A percentile compares a stretch with the other conserved stretches of the same genome.
phyloP scores from a whole-genome alignment of 2,113 vertebrate genomes.

The Pimephales promelas region DNA sequence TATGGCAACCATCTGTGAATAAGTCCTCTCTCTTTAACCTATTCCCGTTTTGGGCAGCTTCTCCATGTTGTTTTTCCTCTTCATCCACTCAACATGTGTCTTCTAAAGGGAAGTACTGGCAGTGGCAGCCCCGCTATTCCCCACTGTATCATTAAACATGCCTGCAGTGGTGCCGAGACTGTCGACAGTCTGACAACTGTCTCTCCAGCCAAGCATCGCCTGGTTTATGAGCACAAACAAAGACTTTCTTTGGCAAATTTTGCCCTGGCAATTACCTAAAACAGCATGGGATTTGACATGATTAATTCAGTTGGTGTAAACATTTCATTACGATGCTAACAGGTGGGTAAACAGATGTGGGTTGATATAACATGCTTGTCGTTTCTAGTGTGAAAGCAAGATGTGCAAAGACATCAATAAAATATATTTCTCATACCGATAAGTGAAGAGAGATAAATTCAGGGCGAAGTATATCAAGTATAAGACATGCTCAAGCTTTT shows the following conservation, averaged over 20 bases:
- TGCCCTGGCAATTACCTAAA: conserved; percentile 50
- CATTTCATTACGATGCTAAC: conserved; percentile 52
- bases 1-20: conserved; percentile 50
- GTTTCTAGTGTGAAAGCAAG: conserved; percentile 1
- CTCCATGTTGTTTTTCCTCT: conserved; percentile 11
- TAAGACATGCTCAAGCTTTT: neutral
- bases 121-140: conserved; percentile 33
- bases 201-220: conserved; percentile 49
- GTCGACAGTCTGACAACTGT: conserved; percentile 44
- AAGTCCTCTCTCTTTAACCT: conserved; percentile 48
- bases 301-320: conserved; percentile 55
- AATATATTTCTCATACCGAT: neutral
- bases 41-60: neutral
- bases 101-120: conserved; percentile 32
- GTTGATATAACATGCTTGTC: conserved; percentile 21
- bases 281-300: conserved; percentile 53
- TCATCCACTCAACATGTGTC: conserved; percentile 41
- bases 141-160: conserved; percentile 53
- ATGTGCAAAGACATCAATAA: neutral
- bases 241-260: conserved; percentile 35
- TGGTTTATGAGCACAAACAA: conserved; percentile 43
- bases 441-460: neutral
- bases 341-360: conserved; percentile 51
- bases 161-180: conserved; percentile 20
- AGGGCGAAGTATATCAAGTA: neutral